Conservation (phyloP, 92 coral and sea anemone genomes). For the Umimayanthus chanpuru region DNA sequence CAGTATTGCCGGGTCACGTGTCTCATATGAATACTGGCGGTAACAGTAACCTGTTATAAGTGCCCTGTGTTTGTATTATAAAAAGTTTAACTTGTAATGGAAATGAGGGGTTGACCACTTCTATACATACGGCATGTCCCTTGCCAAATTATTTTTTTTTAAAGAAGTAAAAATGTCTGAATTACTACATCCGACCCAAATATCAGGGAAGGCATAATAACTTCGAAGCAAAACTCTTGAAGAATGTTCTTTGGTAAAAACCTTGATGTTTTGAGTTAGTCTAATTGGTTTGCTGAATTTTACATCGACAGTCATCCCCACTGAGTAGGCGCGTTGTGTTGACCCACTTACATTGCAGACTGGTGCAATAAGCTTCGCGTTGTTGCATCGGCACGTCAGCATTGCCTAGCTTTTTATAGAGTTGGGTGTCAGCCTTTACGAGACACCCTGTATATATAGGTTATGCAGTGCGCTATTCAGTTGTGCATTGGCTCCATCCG, state of each 20-base stretch:
- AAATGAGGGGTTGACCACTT: not conserved
- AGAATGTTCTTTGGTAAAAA: not conserved
- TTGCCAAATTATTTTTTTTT: too few relatives aligned
- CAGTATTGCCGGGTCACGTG: too few relatives aligned
- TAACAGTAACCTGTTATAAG: too few relatives aligned
- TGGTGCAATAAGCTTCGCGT: not conserved
- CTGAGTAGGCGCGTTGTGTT: not conserved
- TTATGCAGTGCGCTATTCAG: conserved; percentile 39
- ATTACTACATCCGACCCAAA: too few relatives aligned
- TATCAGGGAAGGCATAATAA: too few relatives aligned
- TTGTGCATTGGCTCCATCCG: conserved; percentile 36
- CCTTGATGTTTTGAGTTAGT: not conserved
- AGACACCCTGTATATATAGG: not conserved
- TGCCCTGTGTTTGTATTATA: too few relatives aligned
- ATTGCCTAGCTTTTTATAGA: not conserved
- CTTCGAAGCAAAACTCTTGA: not conserved
- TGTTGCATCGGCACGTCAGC: not conserved
- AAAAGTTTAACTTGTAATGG: too few relatives aligned
- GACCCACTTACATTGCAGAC: not conserved
- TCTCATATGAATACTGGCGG: too few relatives aligned
- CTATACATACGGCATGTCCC: too few relatives aligned
- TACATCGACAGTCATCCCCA: too few relatives aligned
- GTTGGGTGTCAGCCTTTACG: not conserved
- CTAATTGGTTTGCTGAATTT: not conserved
- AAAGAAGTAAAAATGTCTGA: too few relatives aligned